Conservation (phyloP, 2,888 invertebrate species). For the Melinaea marsaeus region DNA sequence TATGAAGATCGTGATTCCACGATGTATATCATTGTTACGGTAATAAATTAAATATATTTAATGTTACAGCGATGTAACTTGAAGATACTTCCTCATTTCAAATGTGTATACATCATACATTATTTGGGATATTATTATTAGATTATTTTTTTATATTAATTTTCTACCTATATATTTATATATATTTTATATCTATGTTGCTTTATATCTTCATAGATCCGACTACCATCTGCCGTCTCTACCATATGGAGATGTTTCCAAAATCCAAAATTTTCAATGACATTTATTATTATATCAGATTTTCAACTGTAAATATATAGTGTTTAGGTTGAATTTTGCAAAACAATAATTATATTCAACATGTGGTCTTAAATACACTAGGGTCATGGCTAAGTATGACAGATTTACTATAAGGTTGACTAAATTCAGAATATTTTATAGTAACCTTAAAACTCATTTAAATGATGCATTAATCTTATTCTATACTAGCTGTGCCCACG, state of each 20-base stretch:
- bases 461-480: too few relatives aligned
- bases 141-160: too few relatives aligned
- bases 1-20: neutral
- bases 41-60: constrained; percentile 1
- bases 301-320: constrained; percentile 22
- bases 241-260: constrained; percentile 22
- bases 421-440: constrained; percentile 13
- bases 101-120: neutral
- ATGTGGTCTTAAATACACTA: constrained; percentile 34
- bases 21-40: neutral
- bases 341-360: constrained; percentile 32
- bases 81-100: neutral
- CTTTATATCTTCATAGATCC: too few relatives aligned
- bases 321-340: constrained; percentile 1
- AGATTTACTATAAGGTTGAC: constrained; percentile 12
- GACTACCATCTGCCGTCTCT: constrained; percentile 13
- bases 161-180: too few relatives aligned
- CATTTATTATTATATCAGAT: constrained; percentile 33
- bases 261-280: constrained; percentile 30
- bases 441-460: too few relatives aligned
- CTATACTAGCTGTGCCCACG: too few relatives aligned
- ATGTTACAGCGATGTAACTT: neutral
- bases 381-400: constrained; percentile 43
- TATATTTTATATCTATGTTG: too few relatives aligned
- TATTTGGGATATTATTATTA: too few relatives aligned